phyloP scores from a whole-genome alignment of 2,113 vertebrate genomes.

The Percopsis transmontana region DNA sequence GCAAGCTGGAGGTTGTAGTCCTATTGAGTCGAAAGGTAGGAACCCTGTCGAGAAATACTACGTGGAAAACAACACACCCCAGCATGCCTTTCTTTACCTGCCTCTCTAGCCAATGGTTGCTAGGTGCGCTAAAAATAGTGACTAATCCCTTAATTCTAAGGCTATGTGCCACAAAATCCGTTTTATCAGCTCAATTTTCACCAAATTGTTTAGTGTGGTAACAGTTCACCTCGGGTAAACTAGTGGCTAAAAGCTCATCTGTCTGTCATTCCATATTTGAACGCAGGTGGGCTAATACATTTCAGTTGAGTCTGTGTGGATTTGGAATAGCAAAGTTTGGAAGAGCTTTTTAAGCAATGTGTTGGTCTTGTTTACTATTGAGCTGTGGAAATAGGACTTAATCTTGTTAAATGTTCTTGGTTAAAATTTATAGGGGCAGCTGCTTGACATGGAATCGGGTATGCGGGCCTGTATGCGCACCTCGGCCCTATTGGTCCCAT shows the following conservation, averaged over 20 bases:
- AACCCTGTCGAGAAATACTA: conserved; percentile 19
- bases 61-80: conserved; percentile 58
- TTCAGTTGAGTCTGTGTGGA: neutral
- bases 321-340: neutral
- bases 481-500: conserved; percentile 36
- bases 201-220: conserved; percentile 25
- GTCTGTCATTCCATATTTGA: conserved; percentile 39
- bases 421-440: conserved; percentile 25
- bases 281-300: neutral
- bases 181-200: conserved; percentile 27
- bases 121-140: conserved; percentile 37
- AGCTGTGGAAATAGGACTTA: neutral
- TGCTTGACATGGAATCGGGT: conserved; percentile 55
- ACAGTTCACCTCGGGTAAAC: conserved; percentile 40
- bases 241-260: conserved; percentile 19
- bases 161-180: conserved; percentile 46
- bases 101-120: conserved; percentile 52
- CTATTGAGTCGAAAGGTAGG: conserved; percentile 39
- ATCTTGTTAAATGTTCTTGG: neutral
- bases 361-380: neutral
- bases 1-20: conserved; percentile 63
- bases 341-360: neutral
- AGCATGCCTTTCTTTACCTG: conserved; percentile 44
- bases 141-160: conserved; percentile 53
- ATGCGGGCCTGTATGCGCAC: conserved; percentile 45